Evolutionary conservation across 2,888 invertebrate genomes (phyloP), one percentile per base, ranked within the genome.

Genomic region (Pecten maximus): DNA sequence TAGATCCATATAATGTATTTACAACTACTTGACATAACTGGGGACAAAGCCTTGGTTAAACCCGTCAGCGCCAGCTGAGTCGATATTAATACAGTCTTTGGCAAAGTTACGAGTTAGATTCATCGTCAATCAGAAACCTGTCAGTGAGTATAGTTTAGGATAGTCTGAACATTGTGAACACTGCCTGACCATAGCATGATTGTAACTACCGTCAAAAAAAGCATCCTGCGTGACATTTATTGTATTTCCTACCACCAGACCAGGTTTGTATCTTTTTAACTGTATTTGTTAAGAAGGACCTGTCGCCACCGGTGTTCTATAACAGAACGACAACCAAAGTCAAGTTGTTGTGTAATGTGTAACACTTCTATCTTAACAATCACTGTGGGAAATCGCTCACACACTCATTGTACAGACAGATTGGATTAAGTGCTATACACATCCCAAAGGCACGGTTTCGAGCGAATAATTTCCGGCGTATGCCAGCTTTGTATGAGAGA

Each of bases 371-470:
- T 54, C 54, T 54, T 54, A 35, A 74, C 74, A 35, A 74, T 35
- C 74, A 35, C 28, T 28, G 35, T 10, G 19, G 54, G 19, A 23
- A 0, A 19, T 54, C 23, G 48, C 48, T 48, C 6, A 16, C 48
- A 15, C 48, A 6, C 19, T 60, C 23, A 60, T 6, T n/a, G 23
- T 60, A 60, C 0, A 74, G 35, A 74, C 74, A 8, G 19, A 74
- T 74, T 74, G 35, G 35, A 74, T 74, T 74, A 74, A 74, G 74
- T 74, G 28, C 0, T 74, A 35, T 74, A 74, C 74, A 74, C 74
- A 74, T 74, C 74, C 74, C 74, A 16, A 60, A 74, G 35, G 74
- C 74, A 74, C 74, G 35, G 74, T 74, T 74, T 74, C 28, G 23
- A 35, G 74, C 74, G 35, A 74, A 23, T 35, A 35, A 74, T 74